Evolutionary conservation across 2,888 invertebrate species (phyloP), one percentile per base, ranked within the genome.

Genomic region (Cactoblastis cactorum): DNA sequence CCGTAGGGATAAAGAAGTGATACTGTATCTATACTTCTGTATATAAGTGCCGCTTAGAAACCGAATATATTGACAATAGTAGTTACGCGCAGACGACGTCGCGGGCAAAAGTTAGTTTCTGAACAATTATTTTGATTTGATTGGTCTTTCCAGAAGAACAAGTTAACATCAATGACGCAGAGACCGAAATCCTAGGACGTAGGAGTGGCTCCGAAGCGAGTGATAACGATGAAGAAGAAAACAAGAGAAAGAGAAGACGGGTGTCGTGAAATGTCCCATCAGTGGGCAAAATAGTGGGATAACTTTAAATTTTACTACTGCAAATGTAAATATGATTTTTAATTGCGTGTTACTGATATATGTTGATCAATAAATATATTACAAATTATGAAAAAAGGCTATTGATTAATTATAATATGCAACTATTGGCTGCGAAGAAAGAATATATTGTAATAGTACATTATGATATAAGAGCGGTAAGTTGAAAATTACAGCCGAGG

Each of bases 131-230:
- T 15, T 19, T 11, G 9, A 35, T 15, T 15, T 15, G 1, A 17
- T 17, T 45, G 12, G 2, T 12, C 45, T 51, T 60, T 52, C 50
- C 61, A 66, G 58, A 62, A 55, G 67, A 65, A 15, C 60, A 65
- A 19, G 49, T 34, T 3, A 60, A 69, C 2, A 71, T 77, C 45
- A 66, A 71, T 46, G 80, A 77, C 3, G 71, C 69, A 0, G 59
- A 49, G 0, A 75, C 78, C 1, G 79, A 69, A 33, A 58, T 75
- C 1, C 45, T 70, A 1, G 41, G 17, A 1, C 24, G 24, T 15
- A 17, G 41, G 8, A 62, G 60, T 17, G 62, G 59, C 1, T 49
- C 57, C 6, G 67, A 66, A 19, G 66, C 62, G 56, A 56, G 57
- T n/a, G 67, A 73, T 24, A 66, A 65, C 38, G 61, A 64, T 24